Conservation (phyloP, 1,140 invertebrate species). For the Drosophila elegans region DNA sequence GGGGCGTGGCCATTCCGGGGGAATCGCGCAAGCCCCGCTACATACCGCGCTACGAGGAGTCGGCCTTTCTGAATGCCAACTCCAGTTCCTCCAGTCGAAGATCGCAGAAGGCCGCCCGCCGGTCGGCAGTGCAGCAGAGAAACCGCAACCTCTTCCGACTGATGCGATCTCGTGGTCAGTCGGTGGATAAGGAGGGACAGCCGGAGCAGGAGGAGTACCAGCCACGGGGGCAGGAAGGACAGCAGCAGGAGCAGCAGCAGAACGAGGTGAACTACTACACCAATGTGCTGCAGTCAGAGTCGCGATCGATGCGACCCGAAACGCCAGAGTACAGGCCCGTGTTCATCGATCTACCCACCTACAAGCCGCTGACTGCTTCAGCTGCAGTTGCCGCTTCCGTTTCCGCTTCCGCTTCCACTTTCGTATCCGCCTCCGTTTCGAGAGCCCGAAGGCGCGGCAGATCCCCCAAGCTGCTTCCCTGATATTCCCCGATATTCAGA, state of each 20-base stretch:
- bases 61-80: conserved; percentile 52
- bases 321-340: conserved; percentile 70
- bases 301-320: conserved; percentile 73
- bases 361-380: conserved; percentile 48
- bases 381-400: not conserved
- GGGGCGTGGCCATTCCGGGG: conserved; percentile 16
- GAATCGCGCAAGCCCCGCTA: conserved; percentile 79
- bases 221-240: not conserved
- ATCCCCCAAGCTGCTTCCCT: conserved; percentile 20
- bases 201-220: not conserved
- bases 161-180: conserved; percentile 53
- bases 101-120: not conserved
- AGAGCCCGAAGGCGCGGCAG: conserved; percentile 41
- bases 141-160: conserved; percentile 79
- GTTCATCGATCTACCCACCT: conserved; percentile 81
- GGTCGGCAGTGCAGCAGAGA: conserved; percentile 45
- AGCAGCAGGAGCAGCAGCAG: conserved; percentile 3
- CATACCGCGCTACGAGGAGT: conserved; percentile 80
- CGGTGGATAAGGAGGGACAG: not conserved
- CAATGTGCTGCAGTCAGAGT: conserved; percentile 64
- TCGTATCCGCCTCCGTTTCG: conserved; percentile 16
- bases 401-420: conserved; percentile 1
- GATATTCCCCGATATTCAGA: conserved; percentile 4
- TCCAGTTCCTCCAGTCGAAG: conserved; percentile 4
- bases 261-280: conserved; percentile 74